Percentiles rank a stretch among this genome's conserved stretches.
phyloP scores from a whole-genome alignment of 1,140 invertebrate species.

The Pentalonia nigronervosa region DNA sequence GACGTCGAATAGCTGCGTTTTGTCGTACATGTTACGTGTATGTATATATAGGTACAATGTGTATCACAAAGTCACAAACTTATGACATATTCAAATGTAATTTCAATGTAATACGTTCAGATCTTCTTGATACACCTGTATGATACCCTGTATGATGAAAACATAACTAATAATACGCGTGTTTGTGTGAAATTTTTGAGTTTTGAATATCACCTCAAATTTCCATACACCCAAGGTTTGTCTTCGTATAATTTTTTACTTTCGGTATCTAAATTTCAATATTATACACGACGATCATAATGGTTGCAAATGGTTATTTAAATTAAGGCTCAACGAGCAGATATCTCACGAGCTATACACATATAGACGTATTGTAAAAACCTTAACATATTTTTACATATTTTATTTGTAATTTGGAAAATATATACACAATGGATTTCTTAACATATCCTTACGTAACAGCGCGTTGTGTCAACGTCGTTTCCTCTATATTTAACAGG shows the following conservation, averaged over 20 bases:
- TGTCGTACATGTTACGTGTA: background rate
- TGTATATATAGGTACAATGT: background rate
- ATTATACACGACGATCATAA: background rate
- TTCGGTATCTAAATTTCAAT: constrained; percentile 16
- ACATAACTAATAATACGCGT: background rate
- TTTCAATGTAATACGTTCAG: background rate
- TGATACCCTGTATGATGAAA: background rate
- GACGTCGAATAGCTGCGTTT: background rate
- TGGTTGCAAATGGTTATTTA: background rate
- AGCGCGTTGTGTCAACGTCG: background rate
- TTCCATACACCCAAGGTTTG: background rate
- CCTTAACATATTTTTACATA: constrained; percentile 46
- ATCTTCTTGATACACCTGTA: background rate
- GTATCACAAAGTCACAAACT: background rate
- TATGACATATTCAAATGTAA: background rate
- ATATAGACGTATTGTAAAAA: background rate
- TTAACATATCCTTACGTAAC: background rate
- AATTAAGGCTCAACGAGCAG: background rate
- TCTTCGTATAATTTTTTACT: constrained; percentile 2
- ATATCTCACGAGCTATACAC: background rate
- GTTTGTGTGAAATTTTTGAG: background rate
- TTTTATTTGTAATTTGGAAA: constrained; percentile 15
- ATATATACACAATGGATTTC: background rate
- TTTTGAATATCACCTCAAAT: background rate
- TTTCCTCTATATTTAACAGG: background rate